Evolutionary conservation across 2,797 vertebrate genomes (phyloP), one percentile per base, ranked within the genome.

Genomic region (Falco cherrug): DNA sequence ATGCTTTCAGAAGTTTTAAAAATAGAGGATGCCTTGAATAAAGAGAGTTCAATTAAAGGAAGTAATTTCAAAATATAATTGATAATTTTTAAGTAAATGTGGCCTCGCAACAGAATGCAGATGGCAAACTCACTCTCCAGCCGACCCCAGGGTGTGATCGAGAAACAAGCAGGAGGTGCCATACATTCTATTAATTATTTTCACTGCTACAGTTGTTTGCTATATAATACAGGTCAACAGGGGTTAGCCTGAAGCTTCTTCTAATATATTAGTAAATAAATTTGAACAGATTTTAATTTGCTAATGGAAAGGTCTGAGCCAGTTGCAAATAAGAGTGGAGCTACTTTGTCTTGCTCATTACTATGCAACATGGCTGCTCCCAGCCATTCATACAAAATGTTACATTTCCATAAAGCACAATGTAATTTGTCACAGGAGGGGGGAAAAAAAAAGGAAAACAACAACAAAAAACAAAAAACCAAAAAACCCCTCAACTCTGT

Each of bases 201-300:
- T 98, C 96, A 89, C 97, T 96, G 97, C 97, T 97, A 96, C 97
- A 97, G 97, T 98, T 98, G 97, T 98, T 98, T 95, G 79, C 97
- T 90, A 56, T 97, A 98, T 97, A 98, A 98, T 98, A 97, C 84
- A 91, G 98, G 98, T 97, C 97, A 92, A 73, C 45, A 24, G 97
- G 78, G 98, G 98, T 98, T 91, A 98, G 93, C 80, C 89, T 95
- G 96, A 98, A 98, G 97, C 97, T 97, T 98, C 97, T 98, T 92
- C 97, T 98, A 98, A 98, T 98, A 98, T 98, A 98, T 98, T 98
- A 98, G 98, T 98, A 98, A 98, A 98, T 98, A 98, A 98, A 98
- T 98, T 97, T 97, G 97, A 98, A 97, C 98, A 98, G 98, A 98
- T 98, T 98, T 98, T 98, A 98, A 98, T 98, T 98, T 98, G 97